Percentiles rank a stretch among this genome's conserved stretches.
Evolutionary conservation across 2,888 invertebrate genomes (phyloP).

Genomic region (Platynereis dumerilii): DNA sequence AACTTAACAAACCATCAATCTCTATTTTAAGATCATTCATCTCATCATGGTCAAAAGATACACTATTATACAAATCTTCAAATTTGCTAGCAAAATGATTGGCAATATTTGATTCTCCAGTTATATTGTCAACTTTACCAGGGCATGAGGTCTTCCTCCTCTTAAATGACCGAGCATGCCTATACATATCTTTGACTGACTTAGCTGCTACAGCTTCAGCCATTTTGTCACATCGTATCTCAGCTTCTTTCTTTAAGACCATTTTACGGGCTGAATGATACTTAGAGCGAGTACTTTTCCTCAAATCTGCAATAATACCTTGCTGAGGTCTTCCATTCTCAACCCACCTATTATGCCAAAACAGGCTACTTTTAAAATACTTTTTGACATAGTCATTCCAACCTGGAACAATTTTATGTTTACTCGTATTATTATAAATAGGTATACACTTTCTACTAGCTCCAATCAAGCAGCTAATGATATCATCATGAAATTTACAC

Average conservation of each 20-base stretch:
- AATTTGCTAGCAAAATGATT: too few species aligned
- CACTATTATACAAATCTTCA: too few species aligned
- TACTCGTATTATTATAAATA: not conserved
- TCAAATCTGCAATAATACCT: slow-evolving; percentile 5
- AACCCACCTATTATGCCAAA: slow-evolving; percentile 10
- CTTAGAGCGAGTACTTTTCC: not conserved
- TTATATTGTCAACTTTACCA: too few species aligned
- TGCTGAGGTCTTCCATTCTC: slow-evolving; percentile 6
- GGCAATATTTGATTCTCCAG: too few species aligned
- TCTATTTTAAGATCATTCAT: too few species aligned
- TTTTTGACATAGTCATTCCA: slow-evolving; percentile 10
- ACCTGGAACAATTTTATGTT: not conserved
- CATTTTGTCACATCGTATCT: slow-evolving; percentile 5
- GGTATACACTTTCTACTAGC: slow-evolving; percentile 5
- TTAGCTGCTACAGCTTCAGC: too few species aligned
- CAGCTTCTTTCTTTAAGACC: not conserved
- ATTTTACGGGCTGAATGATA: slow-evolving; percentile 4
- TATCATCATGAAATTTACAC: slow-evolving; percentile 5
- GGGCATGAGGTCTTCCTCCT: too few species aligned
- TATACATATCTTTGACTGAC: too few species aligned
- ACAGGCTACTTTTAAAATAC: not conserved
- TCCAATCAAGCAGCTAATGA: not conserved
- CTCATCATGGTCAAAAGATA: too few species aligned
- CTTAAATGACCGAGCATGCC: too few species aligned
- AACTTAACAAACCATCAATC: too few species aligned